Conservation (phyloP, 2,113 vertebrate genomes). For the Microtus richardsoni region DNA sequence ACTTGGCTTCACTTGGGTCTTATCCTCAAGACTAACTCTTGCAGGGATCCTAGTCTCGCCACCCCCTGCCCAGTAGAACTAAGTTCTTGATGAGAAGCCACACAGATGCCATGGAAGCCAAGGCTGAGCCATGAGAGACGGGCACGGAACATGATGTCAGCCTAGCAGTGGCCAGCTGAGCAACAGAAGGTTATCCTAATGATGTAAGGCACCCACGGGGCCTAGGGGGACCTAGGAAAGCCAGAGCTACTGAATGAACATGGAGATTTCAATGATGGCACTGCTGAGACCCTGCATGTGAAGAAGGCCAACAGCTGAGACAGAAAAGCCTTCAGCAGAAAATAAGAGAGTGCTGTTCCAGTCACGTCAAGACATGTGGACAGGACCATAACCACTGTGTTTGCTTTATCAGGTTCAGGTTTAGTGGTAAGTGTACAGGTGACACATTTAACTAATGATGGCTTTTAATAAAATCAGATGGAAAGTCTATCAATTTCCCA, state of each 20-base stretch:
- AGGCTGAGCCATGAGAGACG: neutral
- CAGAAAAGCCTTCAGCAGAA: neutral
- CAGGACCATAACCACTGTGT: too few relatives aligned
- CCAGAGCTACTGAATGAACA: slow-evolving; percentile 13
- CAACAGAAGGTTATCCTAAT: slow-evolving; percentile 73
- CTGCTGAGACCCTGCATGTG: neutral
- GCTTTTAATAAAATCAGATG: neutral
- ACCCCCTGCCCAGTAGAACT: neutral
- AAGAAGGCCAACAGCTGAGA: neutral
- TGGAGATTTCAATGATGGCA: slow-evolving; percentile 32
- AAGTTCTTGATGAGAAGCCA: slow-evolving; percentile 5
- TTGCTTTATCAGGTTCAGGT: neutral
- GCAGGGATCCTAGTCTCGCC: neutral
- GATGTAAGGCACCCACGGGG: slow-evolving; percentile 74
- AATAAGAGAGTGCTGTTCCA: neutral
- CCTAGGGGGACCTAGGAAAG: slow-evolving; percentile 13
- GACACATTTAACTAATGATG: neutral
- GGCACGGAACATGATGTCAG: slow-evolving; percentile 41
- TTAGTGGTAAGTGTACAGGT: neutral
- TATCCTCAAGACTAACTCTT: slow-evolving; percentile 39
- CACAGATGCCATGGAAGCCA: neutral
- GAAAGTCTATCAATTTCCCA: neutral
- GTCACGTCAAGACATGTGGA: neutral
- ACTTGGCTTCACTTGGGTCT: neutral
- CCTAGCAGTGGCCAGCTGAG: slow-evolving; percentile 52